These are phyloP conservation scores for Argopecten irradians DNA, from an alignment of 1,140 invertebrate genomes.

Conservation along the genomic window DNA sequence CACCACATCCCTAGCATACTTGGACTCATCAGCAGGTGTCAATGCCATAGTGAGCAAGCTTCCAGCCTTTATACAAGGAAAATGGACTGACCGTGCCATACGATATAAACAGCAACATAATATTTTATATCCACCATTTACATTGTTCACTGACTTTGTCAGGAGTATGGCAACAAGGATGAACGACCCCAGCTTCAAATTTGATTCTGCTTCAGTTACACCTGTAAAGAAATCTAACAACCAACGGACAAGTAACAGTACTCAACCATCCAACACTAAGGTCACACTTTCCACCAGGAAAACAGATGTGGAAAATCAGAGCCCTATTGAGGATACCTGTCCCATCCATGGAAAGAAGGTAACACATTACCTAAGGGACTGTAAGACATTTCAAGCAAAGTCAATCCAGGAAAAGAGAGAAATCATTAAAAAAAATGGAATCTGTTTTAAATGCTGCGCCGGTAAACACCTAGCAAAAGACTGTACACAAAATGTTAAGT, in stretches of 20 bases:
- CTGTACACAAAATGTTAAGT: slow-evolving; percentile 34
- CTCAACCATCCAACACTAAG: not conserved
- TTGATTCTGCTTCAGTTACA: not conserved
- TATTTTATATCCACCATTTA: slow-evolving; percentile 24
- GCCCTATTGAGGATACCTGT: not conserved
- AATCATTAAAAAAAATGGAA: slow-evolving; percentile 45
- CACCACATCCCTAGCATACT: not conserved
- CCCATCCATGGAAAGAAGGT: slow-evolving; percentile 34
- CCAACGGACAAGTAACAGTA: not conserved
- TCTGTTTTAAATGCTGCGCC: slow-evolving; percentile 48
- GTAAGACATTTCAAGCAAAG: slow-evolving; percentile 46
- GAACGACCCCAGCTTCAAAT: slow-evolving; percentile 36
- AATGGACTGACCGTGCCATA: slow-evolving; percentile 26
- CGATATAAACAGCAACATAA: slow-evolving; percentile 37
- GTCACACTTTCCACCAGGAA: not conserved
- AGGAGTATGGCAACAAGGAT: not conserved
- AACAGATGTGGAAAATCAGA: slow-evolving; percentile 19
- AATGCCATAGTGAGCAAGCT: slow-evolving; percentile 44
- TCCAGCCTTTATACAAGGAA: slow-evolving; percentile 28
- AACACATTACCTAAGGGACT: slow-evolving; percentile 40
- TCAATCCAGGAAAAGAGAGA: slow-evolving; percentile 38
- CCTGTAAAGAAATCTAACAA: not conserved
- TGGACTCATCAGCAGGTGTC: slow-evolving; percentile 31
- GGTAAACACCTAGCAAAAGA: slow-evolving; percentile 34
- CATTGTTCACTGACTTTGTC: slow-evolving; percentile 35